Conservation (phyloP, 2,113 vertebrate genomes). For the Marmota flaviventris region DNA sequence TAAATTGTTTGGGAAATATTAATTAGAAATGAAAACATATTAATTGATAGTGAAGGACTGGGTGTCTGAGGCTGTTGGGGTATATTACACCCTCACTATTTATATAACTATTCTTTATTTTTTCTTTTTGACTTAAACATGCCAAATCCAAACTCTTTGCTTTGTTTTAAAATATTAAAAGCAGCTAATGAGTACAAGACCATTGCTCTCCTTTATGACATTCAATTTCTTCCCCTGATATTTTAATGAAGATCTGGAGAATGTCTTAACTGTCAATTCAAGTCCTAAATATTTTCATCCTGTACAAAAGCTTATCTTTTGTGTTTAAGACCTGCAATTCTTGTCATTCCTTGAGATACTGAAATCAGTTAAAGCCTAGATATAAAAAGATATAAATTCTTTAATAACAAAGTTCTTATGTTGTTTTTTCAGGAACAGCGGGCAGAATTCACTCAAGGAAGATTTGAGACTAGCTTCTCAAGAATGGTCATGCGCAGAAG, state of each 20-base stretch:
- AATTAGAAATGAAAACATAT: background rate
- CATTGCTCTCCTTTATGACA: background rate
- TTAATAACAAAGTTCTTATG: background rate
- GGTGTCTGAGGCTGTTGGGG: background rate
- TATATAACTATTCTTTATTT: background rate
- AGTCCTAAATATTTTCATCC: background rate
- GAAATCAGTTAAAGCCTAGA: background rate
- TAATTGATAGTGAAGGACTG: background rate
- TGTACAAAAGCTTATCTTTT: background rate
- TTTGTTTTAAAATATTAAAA: conserved; percentile 37
- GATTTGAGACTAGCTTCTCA: background rate
- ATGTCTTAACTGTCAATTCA: background rate
- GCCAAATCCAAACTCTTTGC: background rate
- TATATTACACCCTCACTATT: background rate
- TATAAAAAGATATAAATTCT: background rate
- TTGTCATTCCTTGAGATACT: background rate
- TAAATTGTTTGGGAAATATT: conserved; percentile 34
- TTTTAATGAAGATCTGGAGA: background rate
- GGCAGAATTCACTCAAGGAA: background rate
- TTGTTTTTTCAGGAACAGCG: background rate
- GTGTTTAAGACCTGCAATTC: background rate
- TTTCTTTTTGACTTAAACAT: background rate
- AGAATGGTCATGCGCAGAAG: background rate
- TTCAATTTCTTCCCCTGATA: background rate
- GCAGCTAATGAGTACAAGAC: background rate